Evolutionary conservation across 2,113 vertebrate genomes (phyloP).

Genomic region (Oryzias curvinotus): DNA sequence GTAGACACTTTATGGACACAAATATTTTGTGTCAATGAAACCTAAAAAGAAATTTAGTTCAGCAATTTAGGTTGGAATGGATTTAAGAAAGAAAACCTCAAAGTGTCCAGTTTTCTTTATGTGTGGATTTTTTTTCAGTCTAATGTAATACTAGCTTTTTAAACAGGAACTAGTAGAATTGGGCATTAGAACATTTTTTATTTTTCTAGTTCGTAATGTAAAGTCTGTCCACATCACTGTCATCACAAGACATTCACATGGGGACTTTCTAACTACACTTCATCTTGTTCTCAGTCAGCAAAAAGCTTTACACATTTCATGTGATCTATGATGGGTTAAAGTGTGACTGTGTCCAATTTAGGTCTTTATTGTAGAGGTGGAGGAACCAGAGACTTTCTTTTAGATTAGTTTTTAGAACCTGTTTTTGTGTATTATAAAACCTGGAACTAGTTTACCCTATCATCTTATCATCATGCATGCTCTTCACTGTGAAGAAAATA

Average conservation of each 20-base stretch:
- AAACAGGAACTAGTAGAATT: too few species aligned
- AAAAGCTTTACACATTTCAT: constrained; percentile 2
- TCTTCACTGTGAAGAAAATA: neutral
- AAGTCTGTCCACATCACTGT: constrained; percentile 27
- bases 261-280: constrained; percentile 3
- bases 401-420: neutral
- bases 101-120: too few species aligned
- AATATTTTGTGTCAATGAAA: too few species aligned
- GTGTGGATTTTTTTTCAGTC: too few species aligned
- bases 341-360: constrained; percentile 30
- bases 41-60: too few species aligned
- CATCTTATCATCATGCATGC: too few species aligned
- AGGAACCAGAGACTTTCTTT: neutral
- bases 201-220: constrained; percentile 2
- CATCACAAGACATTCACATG: constrained; percentile 49
- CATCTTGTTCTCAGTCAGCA: constrained; percentile 26
- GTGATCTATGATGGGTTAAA: constrained; percentile 8
- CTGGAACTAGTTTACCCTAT: too few species aligned
- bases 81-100: too few species aligned
- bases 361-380: neutral
- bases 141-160: too few species aligned
- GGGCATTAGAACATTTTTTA: too few species aligned
- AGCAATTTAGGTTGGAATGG: too few species aligned
- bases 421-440: neutral
- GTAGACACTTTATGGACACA: too few species aligned